phyloP scores from a whole-genome alignment of 2,797 vertebrate species.

The Notolepis coatsorum region DNA sequence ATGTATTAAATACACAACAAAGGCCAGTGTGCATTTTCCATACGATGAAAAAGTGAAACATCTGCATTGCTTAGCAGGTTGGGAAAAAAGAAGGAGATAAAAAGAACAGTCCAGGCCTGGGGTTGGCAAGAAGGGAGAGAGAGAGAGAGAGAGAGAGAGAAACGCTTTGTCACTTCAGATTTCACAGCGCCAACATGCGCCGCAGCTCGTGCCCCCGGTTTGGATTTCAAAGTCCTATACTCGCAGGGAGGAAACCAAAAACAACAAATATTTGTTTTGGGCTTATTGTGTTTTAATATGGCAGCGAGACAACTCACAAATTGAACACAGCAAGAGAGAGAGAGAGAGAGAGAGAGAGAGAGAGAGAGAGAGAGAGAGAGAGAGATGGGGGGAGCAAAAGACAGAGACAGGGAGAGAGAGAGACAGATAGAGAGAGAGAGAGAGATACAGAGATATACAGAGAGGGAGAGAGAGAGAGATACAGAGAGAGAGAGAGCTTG shows the following conservation, averaged over 20 bases:
- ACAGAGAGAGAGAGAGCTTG: conserved; percentile 37
- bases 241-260: conserved; percentile 66
- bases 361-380: too few relatives aligned
- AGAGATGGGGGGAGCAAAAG: too few relatives aligned
- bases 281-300: conserved; percentile 74
- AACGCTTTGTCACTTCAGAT: conserved; percentile 80
- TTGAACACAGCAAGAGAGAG: conserved; percentile 53
- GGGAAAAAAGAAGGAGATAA: too few relatives aligned
- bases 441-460: too few relatives aligned
- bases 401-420: too few relatives aligned
- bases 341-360: too few relatives aligned
- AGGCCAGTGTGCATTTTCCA: conserved; percentile 74
- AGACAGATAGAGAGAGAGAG: too few relatives aligned
- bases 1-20: conserved; percentile 76
- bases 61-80: conserved; percentile 74
- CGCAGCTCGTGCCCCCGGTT: conserved; percentile 52
- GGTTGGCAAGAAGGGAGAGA: conserved; percentile 9
- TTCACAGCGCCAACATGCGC: conserved; percentile 71
- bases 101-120: conserved; percentile 22
- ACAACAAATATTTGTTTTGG: conserved; percentile 81
- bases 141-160: conserved; percentile 44
- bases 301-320: conserved; percentile 63
- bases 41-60: conserved; percentile 78
- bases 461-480: conserved; percentile 32
- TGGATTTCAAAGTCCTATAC: conserved; percentile 74